Evolutionary conservation across 2,888 invertebrate species (phyloP), one percentile per base, ranked within the genome.

Genomic region (Fragum fragum): DNA sequence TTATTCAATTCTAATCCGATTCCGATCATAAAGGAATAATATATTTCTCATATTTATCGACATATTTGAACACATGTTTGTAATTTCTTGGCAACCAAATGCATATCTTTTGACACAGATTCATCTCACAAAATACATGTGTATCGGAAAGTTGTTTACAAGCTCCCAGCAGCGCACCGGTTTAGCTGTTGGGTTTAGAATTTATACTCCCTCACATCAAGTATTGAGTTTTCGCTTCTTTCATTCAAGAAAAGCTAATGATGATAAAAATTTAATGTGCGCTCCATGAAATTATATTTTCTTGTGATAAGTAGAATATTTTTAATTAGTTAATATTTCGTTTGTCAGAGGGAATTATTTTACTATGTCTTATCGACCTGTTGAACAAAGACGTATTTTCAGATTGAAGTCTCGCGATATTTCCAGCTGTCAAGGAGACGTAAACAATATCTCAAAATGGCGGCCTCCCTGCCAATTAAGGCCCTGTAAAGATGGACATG

Each of bases 91-190:
- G 69, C 69, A 78, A 73, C 66, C 66, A 26, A 23, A 21, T 26
- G 66, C 66, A 42, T 9, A 6, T 59, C 16, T 61, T n/a, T 21
- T 7, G 1, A 23, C 32, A n/a, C 1, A 9, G 21, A 61, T 61
- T 61, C 32, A 42, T 21, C 66, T 66, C 42, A 42, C 66, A 66
- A 66, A 66, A 66, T 75, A 66, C 76, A 69, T 76, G 76, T 76
- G 28, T 57, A 32, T 18, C 28, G 18, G 36, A 52, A 75, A 52
- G 61, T 82, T 85, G 85, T 85, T 85, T 85, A 85, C 82, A 80
- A 72, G 82, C 82, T 82, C 80, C 80, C 77, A 80, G 80, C 79
- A 80, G 80, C 75, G 76, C 80, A 85, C 85, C 85, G 80, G 85
- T 80, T 55, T 73, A 32, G 78, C 78, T 72, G 73, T 73, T 82